These are phyloP conservation scores for Lymantria monacha DNA, from an alignment of 2,888 invertebrate genomes.

Conservation along the genomic window DNA sequence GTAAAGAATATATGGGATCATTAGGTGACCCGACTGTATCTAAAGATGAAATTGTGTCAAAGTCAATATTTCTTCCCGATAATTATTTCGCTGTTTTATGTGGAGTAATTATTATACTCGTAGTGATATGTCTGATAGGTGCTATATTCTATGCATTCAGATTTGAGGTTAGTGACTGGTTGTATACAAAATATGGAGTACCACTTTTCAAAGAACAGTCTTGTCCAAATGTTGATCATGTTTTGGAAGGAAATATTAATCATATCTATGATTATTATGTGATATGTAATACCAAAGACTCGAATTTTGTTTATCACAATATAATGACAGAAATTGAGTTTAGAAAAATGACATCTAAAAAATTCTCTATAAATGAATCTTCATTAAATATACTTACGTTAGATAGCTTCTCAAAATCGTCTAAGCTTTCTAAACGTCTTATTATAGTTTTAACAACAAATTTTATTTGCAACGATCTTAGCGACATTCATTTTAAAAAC, in stretches of 20 bases:
- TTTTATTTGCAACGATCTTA: slow-evolving; percentile 73
- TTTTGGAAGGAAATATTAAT: slow-evolving; percentile 86
- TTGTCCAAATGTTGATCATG: slow-evolving; percentile 78
- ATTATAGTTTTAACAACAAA: slow-evolving; percentile 84
- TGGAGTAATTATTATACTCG: slow-evolving; percentile 86
- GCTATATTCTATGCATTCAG: slow-evolving; percentile 89
- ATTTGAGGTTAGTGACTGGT: slow-evolving; percentile 90
- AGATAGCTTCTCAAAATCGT: slow-evolving; percentile 74
- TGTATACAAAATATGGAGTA: slow-evolving; percentile 89
- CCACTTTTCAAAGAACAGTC: slow-evolving; percentile 89
- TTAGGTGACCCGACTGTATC: slow-evolving; percentile 69
- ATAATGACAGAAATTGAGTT: slow-evolving; percentile 88
- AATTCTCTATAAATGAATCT: slow-evolving; percentile 85
- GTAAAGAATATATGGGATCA: slow-evolving; percentile 84
- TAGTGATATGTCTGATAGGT: slow-evolving; percentile 86
- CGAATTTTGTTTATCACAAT: slow-evolving; percentile 85
- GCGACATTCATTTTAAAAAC: slow-evolving; percentile 76
- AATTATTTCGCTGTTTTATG: slow-evolving; percentile 89
- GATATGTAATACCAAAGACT: slow-evolving; percentile 92
- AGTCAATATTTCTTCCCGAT: slow-evolving; percentile 84
- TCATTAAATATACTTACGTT: slow-evolving; percentile 83
- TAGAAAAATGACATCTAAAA: slow-evolving; percentile 87
- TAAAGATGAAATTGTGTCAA: slow-evolving; percentile 78
- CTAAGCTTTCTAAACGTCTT: slow-evolving; percentile 76
- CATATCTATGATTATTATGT: slow-evolving; percentile 93